Evolutionary conservation across 1,140 invertebrate species (phyloP), one percentile per base, ranked within the genome.

Genomic region (Chlorops oryzae): DNA sequence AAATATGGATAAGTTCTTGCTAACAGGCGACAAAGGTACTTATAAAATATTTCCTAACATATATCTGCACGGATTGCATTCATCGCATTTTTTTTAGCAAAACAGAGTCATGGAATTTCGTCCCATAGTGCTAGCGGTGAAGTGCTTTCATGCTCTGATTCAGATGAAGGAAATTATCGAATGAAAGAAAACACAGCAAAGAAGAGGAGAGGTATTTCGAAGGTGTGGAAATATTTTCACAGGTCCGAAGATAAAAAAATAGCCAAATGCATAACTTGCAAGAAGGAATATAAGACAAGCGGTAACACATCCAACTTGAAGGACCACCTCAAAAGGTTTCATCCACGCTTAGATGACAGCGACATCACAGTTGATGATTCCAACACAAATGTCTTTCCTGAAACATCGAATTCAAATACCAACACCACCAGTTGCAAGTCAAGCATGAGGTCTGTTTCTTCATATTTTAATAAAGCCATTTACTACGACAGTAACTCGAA

Each of bases 381-480:
- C n/a, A n/a, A n/a, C n/a, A 32, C n/a, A 13, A 7, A 9, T 9
- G 27, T 12, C 17, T 41, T 15, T 41, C 27, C 22, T 21, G 38
- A 22, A 44, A 39, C 32, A 13, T 47, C 37, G 22, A 25, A 27
- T 10, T 23, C 12, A 9, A 17, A 49, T 17, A 24, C 40, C 35
- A 37, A 23, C 25, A 45, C 41, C 46, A 48, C 52, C 41, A 51
- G 27, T 48, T 42, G 34, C 48, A 51, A 43, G 47, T 51, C 48
- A 38, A 54, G 48, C 27, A 54, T 54, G 52, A 15, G 40, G 18
- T 49, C 50, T 13, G 22, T 55, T 7, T 37, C 35, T 24, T 45
- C 50, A 2, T 52, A 52, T 35, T 52, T 52, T 20, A 46, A 52
- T 28, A 48, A 47, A 46, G 37, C 54, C 35, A 25, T 50, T 23